phyloP scores from a whole-genome alignment of 2,113 vertebrate species.

The Malurus alboscapulatus region DNA sequence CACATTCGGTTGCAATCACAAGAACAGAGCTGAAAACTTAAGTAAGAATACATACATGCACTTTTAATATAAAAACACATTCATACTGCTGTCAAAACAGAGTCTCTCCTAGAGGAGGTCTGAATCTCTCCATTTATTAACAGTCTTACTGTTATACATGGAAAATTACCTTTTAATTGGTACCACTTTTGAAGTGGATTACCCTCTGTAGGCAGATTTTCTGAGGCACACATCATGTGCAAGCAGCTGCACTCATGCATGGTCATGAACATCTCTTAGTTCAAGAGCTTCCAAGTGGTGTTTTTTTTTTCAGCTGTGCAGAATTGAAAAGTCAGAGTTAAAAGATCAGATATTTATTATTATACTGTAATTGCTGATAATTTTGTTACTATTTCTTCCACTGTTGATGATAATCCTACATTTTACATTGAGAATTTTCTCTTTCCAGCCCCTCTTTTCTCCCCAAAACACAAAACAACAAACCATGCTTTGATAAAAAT shows the following conservation, averaged over 20 bases:
- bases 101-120: background rate
- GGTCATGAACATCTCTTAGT: background rate
- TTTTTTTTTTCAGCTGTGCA: background rate
- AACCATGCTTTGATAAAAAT: background rate
- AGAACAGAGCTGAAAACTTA: background rate
- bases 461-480: background rate
- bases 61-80: fast-evolving
- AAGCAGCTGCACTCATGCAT: background rate
- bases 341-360: background rate
- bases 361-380: background rate
- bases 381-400: background rate
- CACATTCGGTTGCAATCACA: background rate
- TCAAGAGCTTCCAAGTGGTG: background rate
- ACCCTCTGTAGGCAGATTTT: background rate
- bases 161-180: background rate
- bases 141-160: background rate
- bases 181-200: background rate
- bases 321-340: background rate
- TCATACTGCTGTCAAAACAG: background rate
- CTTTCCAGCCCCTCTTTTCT: background rate
- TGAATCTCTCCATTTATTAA: background rate
- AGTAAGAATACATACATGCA: background rate
- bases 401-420: background rate
- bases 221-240: background rate
- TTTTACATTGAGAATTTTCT: background rate